Conservation (phyloP, 2,797 vertebrate genomes). For the Telmatherina bonti region DNA sequence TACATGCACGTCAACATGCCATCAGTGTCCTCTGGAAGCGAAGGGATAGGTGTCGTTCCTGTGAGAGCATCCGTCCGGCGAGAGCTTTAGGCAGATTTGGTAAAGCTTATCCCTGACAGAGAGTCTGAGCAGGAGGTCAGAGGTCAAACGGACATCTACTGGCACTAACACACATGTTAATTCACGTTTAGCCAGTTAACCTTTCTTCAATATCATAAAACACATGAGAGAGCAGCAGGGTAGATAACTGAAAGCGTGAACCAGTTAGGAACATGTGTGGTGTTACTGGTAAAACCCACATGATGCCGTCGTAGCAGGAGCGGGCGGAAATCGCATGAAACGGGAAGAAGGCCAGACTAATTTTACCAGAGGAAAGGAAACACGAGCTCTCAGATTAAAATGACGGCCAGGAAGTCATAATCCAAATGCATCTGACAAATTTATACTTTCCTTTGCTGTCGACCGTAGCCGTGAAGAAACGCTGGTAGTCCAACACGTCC, state of each 20-base stretch:
- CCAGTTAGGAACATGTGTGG: not conserved
- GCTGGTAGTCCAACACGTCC: too few species aligned
- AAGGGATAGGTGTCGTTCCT: slow-evolving; percentile 61
- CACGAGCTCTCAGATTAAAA: not conserved
- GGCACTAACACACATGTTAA: not conserved
- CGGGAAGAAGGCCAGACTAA: not conserved
- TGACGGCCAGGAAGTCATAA: not conserved
- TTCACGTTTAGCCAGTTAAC: not conserved
- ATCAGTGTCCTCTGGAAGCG: slow-evolving; percentile 56
- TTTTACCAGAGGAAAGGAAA: not conserved
- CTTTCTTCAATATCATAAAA: not conserved
- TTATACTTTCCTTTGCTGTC: too few species aligned
- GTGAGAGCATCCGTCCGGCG: slow-evolving; percentile 38
- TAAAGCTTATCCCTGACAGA: slow-evolving; percentile 59
- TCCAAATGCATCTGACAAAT: not conserved
- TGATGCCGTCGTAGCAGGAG: not conserved
- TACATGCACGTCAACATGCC: slow-evolving; percentile 59
- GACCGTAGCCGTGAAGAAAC: too few species aligned
- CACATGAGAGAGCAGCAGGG: not conserved
- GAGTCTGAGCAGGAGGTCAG: not conserved
- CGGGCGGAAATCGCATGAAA: not conserved
- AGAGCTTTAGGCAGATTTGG: slow-evolving; percentile 67
- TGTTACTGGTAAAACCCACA: not conserved
- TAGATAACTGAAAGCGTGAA: not conserved
- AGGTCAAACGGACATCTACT: too few species aligned